Base-by-base conservation (phyloP, 2,797 vertebrate genomes). In the Telmatherina bonti region DNA sequence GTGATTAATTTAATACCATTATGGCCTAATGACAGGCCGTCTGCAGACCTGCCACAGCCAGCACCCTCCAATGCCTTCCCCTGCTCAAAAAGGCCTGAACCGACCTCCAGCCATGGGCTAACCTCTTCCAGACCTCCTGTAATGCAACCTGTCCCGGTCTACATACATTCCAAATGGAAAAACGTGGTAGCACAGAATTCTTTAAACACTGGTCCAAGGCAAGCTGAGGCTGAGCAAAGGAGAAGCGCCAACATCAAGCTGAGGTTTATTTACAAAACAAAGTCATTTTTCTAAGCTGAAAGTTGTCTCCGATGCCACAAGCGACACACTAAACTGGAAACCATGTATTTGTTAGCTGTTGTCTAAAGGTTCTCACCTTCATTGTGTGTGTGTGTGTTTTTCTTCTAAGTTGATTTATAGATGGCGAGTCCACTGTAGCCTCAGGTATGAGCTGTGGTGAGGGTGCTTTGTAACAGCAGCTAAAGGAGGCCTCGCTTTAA, bases 1-100 rank as follows among this genome's bases (percentile, higher is more conserved):
- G 93, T 95, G 94, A 95, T 95, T 95, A 93, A 95, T 94, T 94
- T 94, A 94, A 95, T 95, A 93, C 94, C 93, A 94, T 94, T 94
- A 95, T 94, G 92, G 92, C 92, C 92, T 95, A 95, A 94, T 94
- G 93, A 94, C 93, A 93, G 93, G 93, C 93, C 94, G 93, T 94
- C 93, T 92, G 91, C 91, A 83, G 89, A 88, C 90, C 89, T 90
- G 90, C 85, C 89, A 89, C 73, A 65, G 84, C 78, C 81, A 52
- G 81, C 78, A 68, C 78, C 86, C 85, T 85, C 78, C 45, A 54
- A 76, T 76, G 85, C 72, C 81, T 76, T n/a, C 64, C 51, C 35
- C 77, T 43, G 59, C 62, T 79, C 72, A 66, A 51, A 81, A 85
- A 69, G 78, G 72, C 70, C 66, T 74, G 82, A 82, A 78, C 81